phyloP scores from a whole-genome alignment of 2,113 vertebrate genomes.

The Oceanites oceanicus region DNA sequence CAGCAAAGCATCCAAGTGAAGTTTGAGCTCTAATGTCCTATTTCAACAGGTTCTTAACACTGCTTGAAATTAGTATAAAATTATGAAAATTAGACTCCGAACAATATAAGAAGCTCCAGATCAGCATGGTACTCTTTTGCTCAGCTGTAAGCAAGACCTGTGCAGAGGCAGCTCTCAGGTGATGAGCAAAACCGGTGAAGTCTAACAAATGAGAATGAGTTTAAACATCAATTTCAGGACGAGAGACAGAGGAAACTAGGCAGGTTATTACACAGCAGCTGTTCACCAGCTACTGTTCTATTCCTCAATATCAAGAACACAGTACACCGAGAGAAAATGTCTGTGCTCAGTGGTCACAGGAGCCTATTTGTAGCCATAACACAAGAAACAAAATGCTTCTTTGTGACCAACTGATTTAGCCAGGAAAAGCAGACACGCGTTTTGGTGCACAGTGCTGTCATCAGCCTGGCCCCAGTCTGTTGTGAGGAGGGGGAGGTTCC shows the following conservation, averaged over 20 bases:
- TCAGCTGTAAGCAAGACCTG: neutral
- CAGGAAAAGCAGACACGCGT: neutral
- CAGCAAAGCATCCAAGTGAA: neutral
- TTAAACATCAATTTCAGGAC: neutral
- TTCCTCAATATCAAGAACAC: neutral
- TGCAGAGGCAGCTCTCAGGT: neutral
- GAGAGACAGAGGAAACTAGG: neutral
- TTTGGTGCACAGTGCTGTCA: neutral
- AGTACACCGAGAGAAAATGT: neutral
- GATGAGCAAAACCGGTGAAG: neutral
- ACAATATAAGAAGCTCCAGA: neutral
- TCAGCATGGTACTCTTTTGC: neutral
- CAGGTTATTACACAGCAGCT: conserved; percentile 13
- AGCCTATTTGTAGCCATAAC: neutral
- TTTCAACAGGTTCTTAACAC: neutral
- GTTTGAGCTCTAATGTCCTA: neutral
- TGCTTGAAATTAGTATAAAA: neutral
- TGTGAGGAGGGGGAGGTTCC: neutral
- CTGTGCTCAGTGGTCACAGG: neutral
- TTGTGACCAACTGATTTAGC: neutral
- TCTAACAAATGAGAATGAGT: neutral
- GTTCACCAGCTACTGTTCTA: neutral
- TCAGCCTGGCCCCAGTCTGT: neutral
- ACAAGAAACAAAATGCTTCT: neutral
- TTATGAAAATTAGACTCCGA: neutral